Percentiles rank a stretch among this genome's conserved stretches.
phyloP scores from a whole-genome alignment of 2,113 vertebrate species.

The Pan paniscus region DNA sequence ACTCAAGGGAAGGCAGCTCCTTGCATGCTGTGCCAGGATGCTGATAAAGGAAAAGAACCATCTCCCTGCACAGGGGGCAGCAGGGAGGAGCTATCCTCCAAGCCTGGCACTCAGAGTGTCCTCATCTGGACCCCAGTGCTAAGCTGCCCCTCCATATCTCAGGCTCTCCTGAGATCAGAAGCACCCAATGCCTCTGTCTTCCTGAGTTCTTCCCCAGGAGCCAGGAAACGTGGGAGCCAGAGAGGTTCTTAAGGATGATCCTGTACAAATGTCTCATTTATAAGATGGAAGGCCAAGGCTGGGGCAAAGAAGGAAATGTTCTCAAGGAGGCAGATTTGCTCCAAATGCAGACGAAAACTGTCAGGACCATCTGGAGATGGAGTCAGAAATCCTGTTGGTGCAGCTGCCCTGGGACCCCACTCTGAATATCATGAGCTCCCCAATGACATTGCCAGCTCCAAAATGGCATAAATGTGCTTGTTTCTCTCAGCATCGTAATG shows the following conservation, averaged over 20 bases:
- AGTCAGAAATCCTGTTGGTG: not conserved
- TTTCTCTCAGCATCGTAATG: not conserved
- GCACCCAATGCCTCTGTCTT: accelerated
- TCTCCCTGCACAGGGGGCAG: not conserved
- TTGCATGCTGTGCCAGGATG: not conserved
- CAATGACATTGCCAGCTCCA: accelerated
- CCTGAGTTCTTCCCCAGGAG: not conserved
- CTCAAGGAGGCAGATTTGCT: not conserved
- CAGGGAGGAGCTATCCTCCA: not conserved
- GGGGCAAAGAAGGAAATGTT: not conserved
- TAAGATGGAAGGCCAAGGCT: not conserved
- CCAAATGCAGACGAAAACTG: not conserved
- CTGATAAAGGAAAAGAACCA: not conserved
- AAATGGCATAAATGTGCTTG: accelerated
- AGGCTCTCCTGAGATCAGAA: not conserved
- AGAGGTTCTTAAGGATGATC: not conserved
- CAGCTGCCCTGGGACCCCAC: not conserved
- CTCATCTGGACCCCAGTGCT: not conserved
- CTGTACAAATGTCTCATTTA: not conserved
- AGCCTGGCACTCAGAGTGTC: not conserved
- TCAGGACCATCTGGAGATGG: not conserved
- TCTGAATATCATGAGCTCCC: not conserved
- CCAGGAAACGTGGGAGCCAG: not conserved
- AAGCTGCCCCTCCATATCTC: not conserved
- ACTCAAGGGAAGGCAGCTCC: not conserved